Conservation (phyloP, 1,140 invertebrate species). For the Drosophila cardini region DNA sequence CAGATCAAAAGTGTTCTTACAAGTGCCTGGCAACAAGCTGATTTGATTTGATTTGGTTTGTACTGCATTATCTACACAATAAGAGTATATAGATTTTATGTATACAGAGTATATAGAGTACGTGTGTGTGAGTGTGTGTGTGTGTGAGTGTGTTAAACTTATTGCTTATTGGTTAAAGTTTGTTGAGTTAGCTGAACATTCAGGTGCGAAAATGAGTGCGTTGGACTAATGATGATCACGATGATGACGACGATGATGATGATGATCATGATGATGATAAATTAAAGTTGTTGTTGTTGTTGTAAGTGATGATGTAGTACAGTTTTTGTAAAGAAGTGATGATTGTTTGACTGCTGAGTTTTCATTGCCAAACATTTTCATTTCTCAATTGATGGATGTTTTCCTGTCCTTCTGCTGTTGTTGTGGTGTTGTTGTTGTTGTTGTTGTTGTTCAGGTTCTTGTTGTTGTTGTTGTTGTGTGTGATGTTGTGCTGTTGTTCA, state of each 20-base stretch:
- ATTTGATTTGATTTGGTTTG: neutral
- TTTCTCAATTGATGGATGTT: constrained; percentile 1
- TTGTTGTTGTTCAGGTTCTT: constrained; percentile 11
- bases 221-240: constrained; percentile 21
- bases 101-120: neutral
- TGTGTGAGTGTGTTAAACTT: constrained; percentile 12
- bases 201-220: constrained; percentile 36
- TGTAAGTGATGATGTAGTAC: neutral
- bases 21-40: constrained; percentile 7
- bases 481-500: constrained; percentile 15
- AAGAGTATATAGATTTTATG: neutral
- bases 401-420: constrained; percentile 22
- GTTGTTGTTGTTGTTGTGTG: constrained; percentile 13
- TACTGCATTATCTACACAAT: neutral
- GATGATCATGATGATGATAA: constrained; percentile 30
- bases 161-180: constrained; percentile 16
- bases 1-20: constrained; percentile 1
- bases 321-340: constrained; percentile 8
- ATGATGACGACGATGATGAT: constrained; percentile 9
- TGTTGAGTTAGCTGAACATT: constrained; percentile 34
- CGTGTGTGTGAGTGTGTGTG: neutral
- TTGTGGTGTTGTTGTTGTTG: constrained; percentile 1
- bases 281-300: neutral
- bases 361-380: neutral
- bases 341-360: constrained; percentile 27